Evolutionary conservation across 2,888 invertebrate genomes (phyloP), one percentile per base, ranked within the genome.

Genomic region (Rhagophthalmus giganteus): DNA sequence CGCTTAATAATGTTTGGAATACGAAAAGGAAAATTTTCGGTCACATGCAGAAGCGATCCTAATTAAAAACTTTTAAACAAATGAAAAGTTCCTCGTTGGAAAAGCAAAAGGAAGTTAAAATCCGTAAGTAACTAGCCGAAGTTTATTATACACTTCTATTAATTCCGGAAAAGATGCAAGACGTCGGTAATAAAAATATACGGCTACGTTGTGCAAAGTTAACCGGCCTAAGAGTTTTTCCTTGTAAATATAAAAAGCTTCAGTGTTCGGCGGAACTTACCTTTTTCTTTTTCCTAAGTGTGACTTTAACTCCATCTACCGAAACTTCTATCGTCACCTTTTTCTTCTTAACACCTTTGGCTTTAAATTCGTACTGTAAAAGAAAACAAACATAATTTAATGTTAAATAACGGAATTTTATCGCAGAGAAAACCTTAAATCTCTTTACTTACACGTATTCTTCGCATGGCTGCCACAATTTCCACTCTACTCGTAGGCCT

Each of bases 401-500:
- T 20, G n/a, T 27, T 8, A 27, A 27, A 27, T 14, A n/a, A 16
- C 16, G 8, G 11, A 9, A 10, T 16, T 34, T 34, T 24, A 10
- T 24, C 11, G 24, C 9, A 14, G 10, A 24, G 12, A 12, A 12
- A 2, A 10, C 13, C 12, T 25, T 32, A 16, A 16, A 11, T 32
- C 27, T 39, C 42, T 39, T 57, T 53, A 81, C 88, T 90, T 78
- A 97, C 97, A 74, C 98, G 85, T 74, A 98, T 97, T 70, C 95
- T 83, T 56, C 98, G 87, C 98, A 99, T 99, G 57, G 98, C 97
- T 57, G 97, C 95, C 51, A 99, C 98, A 73, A 99, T 99, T 79
- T 99, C 98, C 62, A 97, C 91, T 65, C 97, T 84, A 74, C 93
- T 97, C 62, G 92, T 91, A 16, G 98, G 98, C 62, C 97, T 81